phyloP scores from a whole-genome alignment of 2,797 vertebrate genomes.

The Cryptoblepharus egeriae region DNA sequence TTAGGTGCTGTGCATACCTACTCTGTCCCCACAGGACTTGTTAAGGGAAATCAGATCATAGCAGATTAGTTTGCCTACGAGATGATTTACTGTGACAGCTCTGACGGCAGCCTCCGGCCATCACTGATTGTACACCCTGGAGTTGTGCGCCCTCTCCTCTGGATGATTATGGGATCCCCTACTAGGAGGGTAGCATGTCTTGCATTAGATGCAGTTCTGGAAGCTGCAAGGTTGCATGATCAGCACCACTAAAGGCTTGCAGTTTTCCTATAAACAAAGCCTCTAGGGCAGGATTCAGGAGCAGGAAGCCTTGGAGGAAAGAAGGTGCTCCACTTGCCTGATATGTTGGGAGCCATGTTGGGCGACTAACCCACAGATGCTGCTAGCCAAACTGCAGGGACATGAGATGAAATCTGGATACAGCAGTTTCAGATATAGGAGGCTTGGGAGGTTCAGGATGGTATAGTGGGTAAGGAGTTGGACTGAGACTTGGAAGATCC shows the following conservation, averaged over 20 bases:
- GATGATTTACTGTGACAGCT: neutral
- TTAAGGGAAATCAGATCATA: conserved; percentile 9
- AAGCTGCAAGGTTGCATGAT: neutral
- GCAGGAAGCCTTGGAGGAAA: neutral
- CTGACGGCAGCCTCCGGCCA: neutral
- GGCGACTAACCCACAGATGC: neutral
- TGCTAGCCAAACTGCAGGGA: neutral
- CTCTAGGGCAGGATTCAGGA: neutral
- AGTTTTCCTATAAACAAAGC: neutral
- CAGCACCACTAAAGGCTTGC: neutral
- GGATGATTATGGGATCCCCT: neutral
- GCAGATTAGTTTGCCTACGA: conserved; percentile 6
- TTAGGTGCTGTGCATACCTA: neutral
- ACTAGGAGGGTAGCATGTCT: neutral
- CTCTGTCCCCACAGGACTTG: neutral
- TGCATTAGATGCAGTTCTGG: neutral
- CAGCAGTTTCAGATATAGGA: no score
- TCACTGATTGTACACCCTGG: neutral
- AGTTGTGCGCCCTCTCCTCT: neutral
- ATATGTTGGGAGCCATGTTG: neutral
- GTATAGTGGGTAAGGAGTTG: no score
- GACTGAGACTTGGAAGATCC: no score
- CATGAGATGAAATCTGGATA: neutral
- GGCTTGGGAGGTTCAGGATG: neutral
- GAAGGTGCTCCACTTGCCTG: neutral